A percentile compares a stretch with the other conserved stretches of the same genome.
These are phyloP conservation scores for Cephus rjabovi DNA, from an alignment of 2,888 invertebrate genomes.

Conservation along the genomic window DNA sequence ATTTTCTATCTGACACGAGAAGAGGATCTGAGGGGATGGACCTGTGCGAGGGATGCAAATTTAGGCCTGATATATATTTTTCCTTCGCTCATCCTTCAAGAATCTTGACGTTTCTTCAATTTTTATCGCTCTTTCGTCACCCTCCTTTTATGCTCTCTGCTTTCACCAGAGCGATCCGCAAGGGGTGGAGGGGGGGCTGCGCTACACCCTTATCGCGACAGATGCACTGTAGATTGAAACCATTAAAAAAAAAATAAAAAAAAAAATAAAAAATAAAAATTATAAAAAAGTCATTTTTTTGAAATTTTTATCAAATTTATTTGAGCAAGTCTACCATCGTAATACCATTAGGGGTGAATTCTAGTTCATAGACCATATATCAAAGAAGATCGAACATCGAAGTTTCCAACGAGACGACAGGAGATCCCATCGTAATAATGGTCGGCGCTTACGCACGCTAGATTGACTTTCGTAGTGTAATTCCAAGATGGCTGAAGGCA, in stretches of 20 bases:
- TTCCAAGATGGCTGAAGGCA: background rate
- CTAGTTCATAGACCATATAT: background rate
- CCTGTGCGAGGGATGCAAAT: background rate
- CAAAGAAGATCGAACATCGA: background rate
- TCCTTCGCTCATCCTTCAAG: background rate
- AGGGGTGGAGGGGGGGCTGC: background rate
- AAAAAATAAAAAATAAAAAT: too few relatives aligned
- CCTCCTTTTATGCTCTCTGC: background rate
- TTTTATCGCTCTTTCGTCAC: background rate
- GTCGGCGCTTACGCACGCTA: constrained; percentile 18
- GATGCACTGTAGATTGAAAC: background rate
- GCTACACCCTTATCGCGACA: background rate
- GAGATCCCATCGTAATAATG: constrained; percentile 21
- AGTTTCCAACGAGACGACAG: constrained; percentile 20
- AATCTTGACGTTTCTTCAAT: background rate
- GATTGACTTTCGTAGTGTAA: constrained; percentile 1
- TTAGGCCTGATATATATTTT: background rate
- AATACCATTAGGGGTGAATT: background rate
- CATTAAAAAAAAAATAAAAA: too few relatives aligned
- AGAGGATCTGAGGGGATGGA: background rate
- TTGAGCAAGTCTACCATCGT: background rate
- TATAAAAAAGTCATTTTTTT: too few relatives aligned
- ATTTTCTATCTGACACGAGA: background rate
- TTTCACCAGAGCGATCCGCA: background rate
- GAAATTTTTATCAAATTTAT: background rate